Base-by-base conservation (phyloP, 2,113 vertebrate species). In the Sander lucioperca region DNA sequence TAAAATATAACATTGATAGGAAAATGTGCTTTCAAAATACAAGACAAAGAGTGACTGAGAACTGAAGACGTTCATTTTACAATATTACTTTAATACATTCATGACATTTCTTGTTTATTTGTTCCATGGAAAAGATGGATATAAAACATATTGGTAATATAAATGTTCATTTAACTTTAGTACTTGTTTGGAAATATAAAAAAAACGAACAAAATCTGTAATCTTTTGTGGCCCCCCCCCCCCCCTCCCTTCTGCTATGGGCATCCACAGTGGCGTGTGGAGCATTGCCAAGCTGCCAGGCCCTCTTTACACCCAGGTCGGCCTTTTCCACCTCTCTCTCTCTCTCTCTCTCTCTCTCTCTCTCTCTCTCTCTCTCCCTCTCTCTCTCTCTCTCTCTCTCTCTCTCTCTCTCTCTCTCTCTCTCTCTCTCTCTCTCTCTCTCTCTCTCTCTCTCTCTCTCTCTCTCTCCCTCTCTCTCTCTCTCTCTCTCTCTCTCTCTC, bases 241-340 rank as follows among this genome's bases (percentile, higher is more conserved):
- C 25, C 27, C 27, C 27, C 27, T 2, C 27, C 2, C 27, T 27
- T 27, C 70, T 64, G 25, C 74, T 65, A 0, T 64, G 67, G 81
- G 66, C 50, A 74, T 77, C 51, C 45, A 68, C 80, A 58, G 27
- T 59, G 67, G 59, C 71, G 54, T 79, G 78, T 87, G 84, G 74
- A 84, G 64, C 0, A 19, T 68, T 70, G 77, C 84, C 84, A 88
- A 84, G 73, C 69, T 78, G 67, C 47, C 70, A 47, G 76, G 30
- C 54, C 45, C 21, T 58, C 68, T 56, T 69, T 54, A 72, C 76
- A 69, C 30, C 61, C 53, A 59, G 50, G 65, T 73, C 18, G 4
- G 36, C 69, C 59, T 78, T 79, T 81, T 71, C 13, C 50, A 15
- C 58, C 25, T 54, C 33, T 69, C 65, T 57, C 30, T 57, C 54